Evolutionary conservation across 53 echinoderm and acorn worm species (phyloP).

Genomic region (Antedon mediterranea): DNA sequence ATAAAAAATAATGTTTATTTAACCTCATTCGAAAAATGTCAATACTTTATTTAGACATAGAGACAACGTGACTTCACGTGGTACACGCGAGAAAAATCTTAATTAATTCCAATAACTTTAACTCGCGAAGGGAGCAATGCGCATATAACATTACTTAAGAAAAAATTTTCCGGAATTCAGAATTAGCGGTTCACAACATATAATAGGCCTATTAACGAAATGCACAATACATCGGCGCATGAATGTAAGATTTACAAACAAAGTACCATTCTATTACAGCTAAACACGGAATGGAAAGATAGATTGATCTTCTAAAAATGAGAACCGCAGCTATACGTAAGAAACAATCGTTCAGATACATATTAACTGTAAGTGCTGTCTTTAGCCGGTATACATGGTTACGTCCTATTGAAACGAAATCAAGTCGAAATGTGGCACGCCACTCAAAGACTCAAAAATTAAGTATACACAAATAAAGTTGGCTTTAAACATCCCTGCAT

Average conservation of each 20-base stretch:
- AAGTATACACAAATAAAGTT: slow-evolving; percentile 8
- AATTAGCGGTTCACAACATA: slow-evolving; percentile 2
- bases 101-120: too few relatives aligned
- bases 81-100: too few relatives aligned
- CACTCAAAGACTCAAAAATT: neutral
- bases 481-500: slow-evolving; percentile 5
- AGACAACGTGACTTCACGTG: too few relatives aligned
- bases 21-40: too few relatives aligned
- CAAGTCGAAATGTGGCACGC: slow-evolving; percentile 8
- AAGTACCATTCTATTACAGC: slow-evolving; percentile 7
- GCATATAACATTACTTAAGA: neutral
- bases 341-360: slow-evolving; percentile 1
- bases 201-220: neutral
- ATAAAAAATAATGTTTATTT: too few relatives aligned
- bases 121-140: slow-evolving; percentile 9
- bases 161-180: slow-evolving; percentile 9
- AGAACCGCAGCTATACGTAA: slow-evolving; percentile 5
- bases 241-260: slow-evolving; percentile 12
- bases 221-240: slow-evolving; percentile 13
- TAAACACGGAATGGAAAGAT: slow-evolving; percentile 13
- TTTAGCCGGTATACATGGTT: slow-evolving; percentile 9
- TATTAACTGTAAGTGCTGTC: slow-evolving; percentile 8
- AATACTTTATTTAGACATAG: too few relatives aligned
- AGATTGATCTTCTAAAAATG: slow-evolving; percentile 8
- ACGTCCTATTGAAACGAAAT: slow-evolving; percentile 4